Conservation (phyloP, 2,888 invertebrate species). For the Rhagonycha lutea region DNA sequence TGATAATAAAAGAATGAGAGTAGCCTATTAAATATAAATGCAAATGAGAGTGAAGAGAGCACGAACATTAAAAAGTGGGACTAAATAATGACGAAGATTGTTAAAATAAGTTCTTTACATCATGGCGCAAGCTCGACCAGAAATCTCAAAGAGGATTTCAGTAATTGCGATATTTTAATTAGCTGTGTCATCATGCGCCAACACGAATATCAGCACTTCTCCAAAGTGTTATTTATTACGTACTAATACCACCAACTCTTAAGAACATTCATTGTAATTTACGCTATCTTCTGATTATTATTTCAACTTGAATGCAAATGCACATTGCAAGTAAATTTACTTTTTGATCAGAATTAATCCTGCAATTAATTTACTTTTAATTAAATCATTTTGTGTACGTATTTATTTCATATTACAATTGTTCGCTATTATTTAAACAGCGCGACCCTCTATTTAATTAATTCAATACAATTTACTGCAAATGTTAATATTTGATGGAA, state of each 20-base stretch:
- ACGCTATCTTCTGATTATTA: conserved; percentile 10
- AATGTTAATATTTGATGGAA: not conserved
- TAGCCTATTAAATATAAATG: conserved; percentile 39
- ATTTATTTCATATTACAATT: not conserved
- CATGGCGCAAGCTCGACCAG: conserved; percentile 29
- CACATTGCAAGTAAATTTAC: conserved; percentile 8
- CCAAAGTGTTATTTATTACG: conserved; percentile 25
- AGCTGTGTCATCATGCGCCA: conserved; percentile 47
- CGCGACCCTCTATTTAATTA: not conserved
- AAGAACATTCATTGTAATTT: conserved; percentile 20
- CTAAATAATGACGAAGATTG: conserved; percentile 27
- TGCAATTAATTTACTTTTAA: not conserved
- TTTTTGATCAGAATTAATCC: not conserved
- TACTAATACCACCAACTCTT: conserved; percentile 18
- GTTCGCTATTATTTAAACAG: not conserved
- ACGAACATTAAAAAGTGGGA: conserved; percentile 19
- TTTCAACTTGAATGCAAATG: conserved; percentile 18
- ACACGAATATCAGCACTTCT: conserved; percentile 35
- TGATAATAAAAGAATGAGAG: conserved; percentile 21
- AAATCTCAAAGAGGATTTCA: conserved; percentile 42
- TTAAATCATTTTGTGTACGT: not conserved
- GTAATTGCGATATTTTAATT: conserved; percentile 49
- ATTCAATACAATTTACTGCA: not conserved
- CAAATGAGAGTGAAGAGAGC: conserved; percentile 33
- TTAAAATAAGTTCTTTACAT: conserved; percentile 22